phyloP scores from a whole-genome alignment of 2,888 invertebrate species.

The Phaedon cochleariae region DNA sequence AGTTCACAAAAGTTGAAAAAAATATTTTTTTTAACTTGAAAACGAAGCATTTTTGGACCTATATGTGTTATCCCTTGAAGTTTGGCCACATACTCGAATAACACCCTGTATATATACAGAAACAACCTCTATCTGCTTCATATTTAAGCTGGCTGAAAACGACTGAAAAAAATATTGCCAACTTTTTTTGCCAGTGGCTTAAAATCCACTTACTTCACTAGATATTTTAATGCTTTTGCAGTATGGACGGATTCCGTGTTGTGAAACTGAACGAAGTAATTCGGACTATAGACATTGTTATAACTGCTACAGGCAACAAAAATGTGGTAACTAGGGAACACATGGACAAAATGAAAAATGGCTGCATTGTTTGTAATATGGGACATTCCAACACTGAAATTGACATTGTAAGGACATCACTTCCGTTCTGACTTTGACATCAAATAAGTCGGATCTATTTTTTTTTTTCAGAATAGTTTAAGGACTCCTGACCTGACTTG shows the following conservation, averaged over 20 bases:
- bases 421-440: background rate
- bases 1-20: too few species aligned
- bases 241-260: constrained; percentile 97
- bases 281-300: constrained; percentile 91
- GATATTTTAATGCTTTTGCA: constrained; percentile 60
- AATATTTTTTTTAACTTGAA: too few species aligned
- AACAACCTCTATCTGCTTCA: too few species aligned
- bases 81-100: too few species aligned
- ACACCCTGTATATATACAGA: too few species aligned
- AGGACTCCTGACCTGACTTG: constrained; percentile 94
- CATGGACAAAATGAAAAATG: constrained; percentile 97
- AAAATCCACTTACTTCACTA: too few species aligned
- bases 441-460: too few species aligned
- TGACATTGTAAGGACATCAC: constrained; percentile 76
- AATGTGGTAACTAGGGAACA: constrained; percentile 94
- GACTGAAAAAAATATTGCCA: too few species aligned
- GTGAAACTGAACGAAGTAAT: constrained; percentile 94
- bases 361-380: constrained; percentile 96
- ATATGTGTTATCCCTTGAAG: too few species aligned
- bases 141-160: too few species aligned
- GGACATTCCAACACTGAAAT: constrained; percentile 97
- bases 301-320: constrained; percentile 98
- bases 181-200: too few species aligned
- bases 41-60: too few species aligned
- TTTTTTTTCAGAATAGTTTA: constrained; percentile 74